Percentiles rank a stretch among this genome's conserved stretches.
Conservation (phyloP, 2,888 invertebrate genomes). For the Sericinus montela region DNA sequence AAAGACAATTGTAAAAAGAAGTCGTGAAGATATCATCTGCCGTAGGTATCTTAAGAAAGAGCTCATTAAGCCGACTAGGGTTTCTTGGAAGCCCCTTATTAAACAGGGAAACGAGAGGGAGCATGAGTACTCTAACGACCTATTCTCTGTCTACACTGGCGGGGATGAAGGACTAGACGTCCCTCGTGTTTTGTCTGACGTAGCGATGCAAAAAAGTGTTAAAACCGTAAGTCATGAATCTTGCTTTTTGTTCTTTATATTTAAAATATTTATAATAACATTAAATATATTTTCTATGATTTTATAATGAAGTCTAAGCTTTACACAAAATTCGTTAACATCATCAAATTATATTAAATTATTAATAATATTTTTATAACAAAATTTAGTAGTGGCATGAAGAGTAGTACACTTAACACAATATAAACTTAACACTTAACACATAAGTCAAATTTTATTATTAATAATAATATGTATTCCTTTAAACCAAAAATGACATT, state of each 20-base stretch:
- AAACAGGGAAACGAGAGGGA: constrained; percentile 45
- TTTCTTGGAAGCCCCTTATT: constrained; percentile 51
- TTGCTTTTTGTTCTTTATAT: background rate
- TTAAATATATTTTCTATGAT: no score
- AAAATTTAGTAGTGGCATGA: no score
- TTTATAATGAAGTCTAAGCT: no score
- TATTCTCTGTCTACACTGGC: constrained; percentile 23
- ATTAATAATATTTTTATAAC: no score
- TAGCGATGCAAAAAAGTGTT: constrained; percentile 12
- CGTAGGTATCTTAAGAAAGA: constrained; percentile 30
- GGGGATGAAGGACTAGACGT: constrained; percentile 18
- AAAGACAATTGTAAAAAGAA: constrained; percentile 14
- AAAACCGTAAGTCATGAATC: constrained; percentile 14
- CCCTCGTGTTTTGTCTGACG: constrained; percentile 20
- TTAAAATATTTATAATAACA: no score
- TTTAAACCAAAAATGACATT: no score
- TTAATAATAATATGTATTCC: no score
- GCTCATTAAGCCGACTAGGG: constrained; percentile 60
- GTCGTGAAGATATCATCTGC: constrained; percentile 13
- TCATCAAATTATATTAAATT: no score
- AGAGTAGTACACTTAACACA: no score
- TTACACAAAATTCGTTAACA: no score
- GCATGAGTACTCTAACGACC: constrained; percentile 37
- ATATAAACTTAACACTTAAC: no score
- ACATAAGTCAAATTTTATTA: no score